Evolutionary conservation across 2,797 vertebrate species (phyloP), one percentile per base, ranked within the genome.

Genomic region (Cephalopachus bancanus): DNA sequence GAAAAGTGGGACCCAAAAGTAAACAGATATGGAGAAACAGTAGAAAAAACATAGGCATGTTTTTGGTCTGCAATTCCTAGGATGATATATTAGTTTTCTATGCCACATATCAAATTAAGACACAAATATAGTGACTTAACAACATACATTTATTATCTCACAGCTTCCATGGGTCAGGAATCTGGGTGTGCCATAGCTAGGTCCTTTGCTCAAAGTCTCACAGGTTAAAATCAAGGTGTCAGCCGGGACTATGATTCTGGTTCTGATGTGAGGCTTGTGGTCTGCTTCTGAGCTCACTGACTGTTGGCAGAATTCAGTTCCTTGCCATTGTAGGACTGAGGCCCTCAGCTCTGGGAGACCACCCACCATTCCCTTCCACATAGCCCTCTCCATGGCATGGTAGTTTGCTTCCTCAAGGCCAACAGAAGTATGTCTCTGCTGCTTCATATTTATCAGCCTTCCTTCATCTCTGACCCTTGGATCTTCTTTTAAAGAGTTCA

Each of bases 171-270:
- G 0, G 8, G 17, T 79, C 71, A 24, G 71, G 24, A 26, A 10
- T 53, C 64, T 6, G 1, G 30, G 24, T 14, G 0, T 11, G 7
- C 12, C 1, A 1, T 0, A n/a, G 22, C 57, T 51, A 11, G 15
- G 19, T n/a, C 37, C n/a, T 24, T 59, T 28, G 83, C 69, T 76
- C 15, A 55, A 69, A 62, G 62, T 55, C 60, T 64, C 24, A 57
- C 0, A 26, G 76, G 49, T 74, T 12, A 17, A 81, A 75, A 6
- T 65, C 24, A 30, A 75, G 76, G 67, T 44, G 44, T 17, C 67
- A 71, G 7, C 60, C 55, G 10, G 10, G 28, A 44, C 44, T 44
- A 44, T 4, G 33, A 20, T 17, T 81, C 14, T 51, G n/a, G 49
- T 57, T 72, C 49, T 49, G 57, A 65, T 10, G 11, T 7, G 26